Evolutionary conservation across 2,797 vertebrate species (phyloP).

Genomic region (Scolopax rusticola): DNA sequence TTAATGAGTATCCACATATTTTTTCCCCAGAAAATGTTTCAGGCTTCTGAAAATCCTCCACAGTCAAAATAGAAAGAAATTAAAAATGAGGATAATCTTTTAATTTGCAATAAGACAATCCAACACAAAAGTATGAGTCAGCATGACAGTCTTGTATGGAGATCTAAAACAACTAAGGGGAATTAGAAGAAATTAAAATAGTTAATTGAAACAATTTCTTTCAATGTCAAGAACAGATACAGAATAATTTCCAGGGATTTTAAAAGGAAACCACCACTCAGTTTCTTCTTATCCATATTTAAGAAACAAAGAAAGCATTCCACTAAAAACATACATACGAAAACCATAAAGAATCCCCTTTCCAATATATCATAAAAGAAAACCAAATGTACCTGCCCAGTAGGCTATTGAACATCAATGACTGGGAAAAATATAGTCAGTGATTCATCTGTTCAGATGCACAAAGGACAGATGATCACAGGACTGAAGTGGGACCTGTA

Average conservation of each 20-base stretch:
- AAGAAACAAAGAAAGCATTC: background rate
- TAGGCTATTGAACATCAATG: background rate
- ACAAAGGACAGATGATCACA: background rate
- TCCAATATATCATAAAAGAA: background rate
- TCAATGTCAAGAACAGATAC: background rate
- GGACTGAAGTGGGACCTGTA: background rate
- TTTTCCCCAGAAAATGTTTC: background rate
- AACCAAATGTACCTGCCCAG: background rate
- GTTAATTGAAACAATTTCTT: background rate
- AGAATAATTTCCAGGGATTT: background rate
- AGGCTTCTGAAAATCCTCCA: background rate
- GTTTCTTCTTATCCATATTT: background rate
- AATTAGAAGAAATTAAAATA: background rate
- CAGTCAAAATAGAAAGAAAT: background rate
- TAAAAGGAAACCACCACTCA: background rate
- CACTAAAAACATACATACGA: background rate
- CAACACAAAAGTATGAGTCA: background rate
- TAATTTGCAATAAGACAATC: background rate
- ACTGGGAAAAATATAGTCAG: background rate
- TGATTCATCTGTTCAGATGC: background rate
- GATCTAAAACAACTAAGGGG: background rate
- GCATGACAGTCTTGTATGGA: background rate
- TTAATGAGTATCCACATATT: background rate
- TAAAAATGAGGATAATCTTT: accelerated
- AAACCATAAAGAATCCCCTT: background rate